Conservation (phyloP, 2,113 vertebrate species). For the Apeltes quadracus region DNA sequence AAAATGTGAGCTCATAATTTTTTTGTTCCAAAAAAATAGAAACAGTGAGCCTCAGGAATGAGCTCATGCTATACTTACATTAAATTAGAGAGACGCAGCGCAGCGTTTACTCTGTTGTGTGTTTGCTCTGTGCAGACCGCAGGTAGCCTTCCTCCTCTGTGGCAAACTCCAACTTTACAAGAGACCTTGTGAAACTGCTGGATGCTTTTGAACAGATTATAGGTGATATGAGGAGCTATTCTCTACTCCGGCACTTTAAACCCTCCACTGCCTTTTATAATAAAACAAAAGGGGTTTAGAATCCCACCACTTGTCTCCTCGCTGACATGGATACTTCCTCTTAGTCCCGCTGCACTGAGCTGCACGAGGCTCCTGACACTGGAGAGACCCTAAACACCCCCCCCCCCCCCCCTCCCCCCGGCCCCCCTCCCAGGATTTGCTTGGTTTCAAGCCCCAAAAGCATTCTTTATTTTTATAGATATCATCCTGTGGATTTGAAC, state of each 20-base stretch:
- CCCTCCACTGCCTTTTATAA: too few species aligned
- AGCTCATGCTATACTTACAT: constrained; percentile 78
- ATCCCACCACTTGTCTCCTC: constrained; percentile 60
- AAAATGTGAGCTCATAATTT: constrained; percentile 73
- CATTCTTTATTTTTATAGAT: constrained; percentile 48
- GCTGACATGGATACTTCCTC: constrained; percentile 77
- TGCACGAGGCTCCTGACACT: constrained; percentile 72
- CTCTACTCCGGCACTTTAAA: constrained; percentile 21
- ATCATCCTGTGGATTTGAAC: constrained; percentile 42
- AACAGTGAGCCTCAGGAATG: constrained; percentile 62
- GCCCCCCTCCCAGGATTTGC: constrained; percentile 52
- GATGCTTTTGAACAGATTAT: constrained; percentile 42
- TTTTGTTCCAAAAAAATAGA: constrained; percentile 64
- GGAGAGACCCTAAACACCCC: constrained; percentile 62
- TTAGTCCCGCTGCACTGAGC: constrained; percentile 70
- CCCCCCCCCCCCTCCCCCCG: constrained; percentile 60
- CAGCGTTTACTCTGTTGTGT: constrained; percentile 63
- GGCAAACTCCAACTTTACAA: constrained; percentile 44
- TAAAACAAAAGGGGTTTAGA: constrained; percentile 5
- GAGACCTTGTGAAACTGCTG: constrained; percentile 31
- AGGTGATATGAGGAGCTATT: constrained; percentile 17
- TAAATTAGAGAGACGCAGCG: constrained; percentile 77
- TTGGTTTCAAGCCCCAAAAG: constrained; percentile 41
- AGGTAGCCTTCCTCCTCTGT: constrained; percentile 48
- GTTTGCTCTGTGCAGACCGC: constrained; percentile 67